Base-by-base conservation (phyloP, 2,797 vertebrate genomes). In the Pelobates cultripes region DNA sequence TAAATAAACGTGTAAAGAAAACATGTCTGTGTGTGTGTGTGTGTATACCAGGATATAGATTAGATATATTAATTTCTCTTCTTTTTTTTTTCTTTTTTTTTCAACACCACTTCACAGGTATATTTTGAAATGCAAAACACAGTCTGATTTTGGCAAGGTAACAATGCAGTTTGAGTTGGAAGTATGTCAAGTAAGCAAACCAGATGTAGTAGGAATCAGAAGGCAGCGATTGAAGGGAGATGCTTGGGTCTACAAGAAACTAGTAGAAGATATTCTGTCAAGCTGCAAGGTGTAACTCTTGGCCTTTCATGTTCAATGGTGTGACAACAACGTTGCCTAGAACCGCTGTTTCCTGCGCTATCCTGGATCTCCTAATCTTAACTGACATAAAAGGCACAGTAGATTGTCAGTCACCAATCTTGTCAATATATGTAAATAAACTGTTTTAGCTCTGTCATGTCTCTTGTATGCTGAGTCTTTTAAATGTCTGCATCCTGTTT, bases 231-330 rank as follows among this genome's bases (percentile, higher is more conserved):
- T 99, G 68, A 97, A 97, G 87, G 98, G 97, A 8, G 97, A 99
- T 6, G 94, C 97, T 61, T 99, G 97, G 97, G 94, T 98, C 79
- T 99, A 99, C 90, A 99, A 99, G 87, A 95, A 95, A 84, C 93
- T 99, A 85, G 93, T 99, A 85, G 97, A 97, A 88, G 96, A 97
- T 85, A 94, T 98, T 85, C 91, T 99, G 6, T 94, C 95, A 61
- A 92, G 93, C 78, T 96, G 91, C 89, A 91, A 91, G 2, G 88
- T 96, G 64, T 97, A 92, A 73, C 28, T 44, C 2, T 61, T 41
- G n/a, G 28, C 4, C 43, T 61, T 4, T 9, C 43, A 13, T 55
- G n/a, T 42, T 28, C 15, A 5, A 1, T 17, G 3, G 14, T 75
- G 78, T 75, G 6, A 64, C 61, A 28, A 28, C 17, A 64, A n/a